A percentile compares a stretch with the other conserved stretches of the same genome.
Evolutionary conservation across 2,888 invertebrate species (phyloP).

Genomic region (Drosophila greeni): DNA sequence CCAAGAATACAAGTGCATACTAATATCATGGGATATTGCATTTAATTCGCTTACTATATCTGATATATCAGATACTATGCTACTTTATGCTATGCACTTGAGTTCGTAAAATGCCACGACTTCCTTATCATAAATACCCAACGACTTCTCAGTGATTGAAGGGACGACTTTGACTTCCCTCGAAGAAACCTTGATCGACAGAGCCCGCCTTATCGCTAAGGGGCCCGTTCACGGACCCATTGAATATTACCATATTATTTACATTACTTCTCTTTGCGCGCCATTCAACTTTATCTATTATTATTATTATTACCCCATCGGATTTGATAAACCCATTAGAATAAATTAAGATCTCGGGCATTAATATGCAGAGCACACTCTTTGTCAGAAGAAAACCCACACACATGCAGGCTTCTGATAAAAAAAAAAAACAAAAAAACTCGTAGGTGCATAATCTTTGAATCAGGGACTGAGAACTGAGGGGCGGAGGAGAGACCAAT

Average conservation of each 20-base stretch:
- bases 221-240: conserved; percentile 21
- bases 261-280: conserved; percentile 23
- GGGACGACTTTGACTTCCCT: not conserved
- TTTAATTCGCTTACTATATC: conserved; percentile 3
- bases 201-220: conserved; percentile 10
- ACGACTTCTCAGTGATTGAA: not conserved
- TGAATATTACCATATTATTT: conserved; percentile 27
- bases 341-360: conserved; percentile 63
- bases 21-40: conserved; percentile 13
- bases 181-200: conserved; percentile 20
- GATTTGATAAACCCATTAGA: conserved; percentile 68
- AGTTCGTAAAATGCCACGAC: not conserved
- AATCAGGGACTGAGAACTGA: conserved; percentile 46
- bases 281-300: conserved; percentile 40
- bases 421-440: not conserved
- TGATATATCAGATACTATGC: not conserved
- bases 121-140: conserved; percentile 5
- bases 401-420: conserved; percentile 32
- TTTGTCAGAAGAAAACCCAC: conserved; percentile 53
- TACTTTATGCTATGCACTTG: not conserved
- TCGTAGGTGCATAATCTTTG: conserved; percentile 72
- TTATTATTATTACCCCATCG: conserved; percentile 35
- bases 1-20: conserved; percentile 15
- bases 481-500: conserved; percentile 21
- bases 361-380: conserved; percentile 65